These are phyloP conservation scores for Calliopsis andreniformis DNA, from an alignment of 1,140 invertebrate species.

Conservation along the genomic window DNA sequence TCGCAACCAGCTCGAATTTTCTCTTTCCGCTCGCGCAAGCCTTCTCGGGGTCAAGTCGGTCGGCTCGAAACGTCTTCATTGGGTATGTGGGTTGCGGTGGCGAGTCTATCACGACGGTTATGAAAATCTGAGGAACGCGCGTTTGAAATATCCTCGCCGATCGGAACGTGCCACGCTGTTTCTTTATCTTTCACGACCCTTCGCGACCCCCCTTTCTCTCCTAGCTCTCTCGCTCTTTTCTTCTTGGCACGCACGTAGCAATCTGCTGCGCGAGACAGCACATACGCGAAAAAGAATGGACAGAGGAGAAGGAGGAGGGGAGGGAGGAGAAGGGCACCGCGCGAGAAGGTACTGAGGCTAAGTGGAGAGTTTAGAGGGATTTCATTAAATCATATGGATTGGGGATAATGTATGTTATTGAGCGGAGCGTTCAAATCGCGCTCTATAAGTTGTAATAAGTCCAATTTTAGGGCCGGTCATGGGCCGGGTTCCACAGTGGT, in stretches of 20 bases:
- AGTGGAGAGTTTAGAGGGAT: slow-evolving; percentile 82
- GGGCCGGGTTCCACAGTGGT: slow-evolving; percentile 76
- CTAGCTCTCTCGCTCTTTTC: background rate
- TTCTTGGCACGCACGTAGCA: slow-evolving; percentile 40
- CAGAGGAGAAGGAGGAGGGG: slow-evolving; percentile 43
- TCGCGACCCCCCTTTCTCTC: background rate
- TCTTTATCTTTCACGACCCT: background rate
- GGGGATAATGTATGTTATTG: slow-evolving; percentile 82
- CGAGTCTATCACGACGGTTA: slow-evolving; percentile 39
- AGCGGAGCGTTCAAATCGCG: slow-evolving; percentile 81
- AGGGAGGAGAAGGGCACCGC: slow-evolving; percentile 60
- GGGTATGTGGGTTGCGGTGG: slow-evolving; percentile 17
- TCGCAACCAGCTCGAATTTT: background rate
- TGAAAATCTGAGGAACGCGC: slow-evolving; percentile 51
- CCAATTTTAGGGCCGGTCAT: slow-evolving; percentile 81
- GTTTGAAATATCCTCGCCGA: slow-evolving; percentile 46
- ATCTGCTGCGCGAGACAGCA: slow-evolving; percentile 45
- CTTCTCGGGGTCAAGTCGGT: background rate
- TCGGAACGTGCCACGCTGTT: slow-evolving; percentile 50
- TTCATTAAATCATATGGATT: slow-evolving; percentile 83
- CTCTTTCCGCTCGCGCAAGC: background rate
- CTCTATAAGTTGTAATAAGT: slow-evolving; percentile 83
- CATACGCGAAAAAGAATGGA: slow-evolving; percentile 34
- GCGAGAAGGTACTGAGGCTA: slow-evolving; percentile 77
- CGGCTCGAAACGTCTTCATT: slow-evolving; percentile 57